Evolutionary conservation across 2,888 invertebrate genomes (phyloP).

Genomic region (Agriopis leucophaearia): DNA sequence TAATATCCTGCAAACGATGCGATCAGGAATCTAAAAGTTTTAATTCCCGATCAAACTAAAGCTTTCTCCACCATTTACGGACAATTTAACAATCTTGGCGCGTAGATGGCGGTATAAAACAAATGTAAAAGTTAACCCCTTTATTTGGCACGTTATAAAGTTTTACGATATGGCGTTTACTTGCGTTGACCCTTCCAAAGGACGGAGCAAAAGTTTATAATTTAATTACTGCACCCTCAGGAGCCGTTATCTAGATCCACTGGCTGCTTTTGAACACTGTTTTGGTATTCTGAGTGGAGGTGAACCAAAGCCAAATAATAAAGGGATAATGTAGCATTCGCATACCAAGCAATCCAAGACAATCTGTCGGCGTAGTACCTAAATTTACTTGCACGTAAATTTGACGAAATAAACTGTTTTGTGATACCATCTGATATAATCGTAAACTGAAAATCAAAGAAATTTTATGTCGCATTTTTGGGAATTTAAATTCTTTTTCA

Average conservation of each 20-base stretch:
- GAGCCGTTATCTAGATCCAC: constrained; percentile 68
- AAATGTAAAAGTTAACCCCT: constrained; percentile 82
- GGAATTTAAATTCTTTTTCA: too few species aligned
- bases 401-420: too few species aligned
- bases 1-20: constrained; percentile 11
- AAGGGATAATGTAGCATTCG: constrained; percentile 4
- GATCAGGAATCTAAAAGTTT: constrained; percentile 32
- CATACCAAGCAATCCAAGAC: constrained; percentile 1
- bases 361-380: neutral
- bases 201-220: constrained; percentile 79
- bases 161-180: constrained; percentile 83
- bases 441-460: too few species aligned
- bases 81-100: constrained; percentile 70
- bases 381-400: neutral
- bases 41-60: constrained; percentile 42
- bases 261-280: constrained; percentile 49
- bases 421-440: too few species aligned
- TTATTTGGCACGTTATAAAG: constrained; percentile 84
- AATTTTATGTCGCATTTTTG: too few species aligned
- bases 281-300: constrained; percentile 31
- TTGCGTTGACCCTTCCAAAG: constrained; percentile 78
- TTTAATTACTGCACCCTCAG: constrained; percentile 83
- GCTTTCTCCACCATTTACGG: constrained; percentile 46
- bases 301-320: constrained; percentile 9
- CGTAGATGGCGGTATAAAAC: constrained; percentile 58